These are phyloP conservation scores for Periphyllus acericola DNA, from an alignment of 2,888 invertebrate species.

Conservation along the genomic window DNA sequence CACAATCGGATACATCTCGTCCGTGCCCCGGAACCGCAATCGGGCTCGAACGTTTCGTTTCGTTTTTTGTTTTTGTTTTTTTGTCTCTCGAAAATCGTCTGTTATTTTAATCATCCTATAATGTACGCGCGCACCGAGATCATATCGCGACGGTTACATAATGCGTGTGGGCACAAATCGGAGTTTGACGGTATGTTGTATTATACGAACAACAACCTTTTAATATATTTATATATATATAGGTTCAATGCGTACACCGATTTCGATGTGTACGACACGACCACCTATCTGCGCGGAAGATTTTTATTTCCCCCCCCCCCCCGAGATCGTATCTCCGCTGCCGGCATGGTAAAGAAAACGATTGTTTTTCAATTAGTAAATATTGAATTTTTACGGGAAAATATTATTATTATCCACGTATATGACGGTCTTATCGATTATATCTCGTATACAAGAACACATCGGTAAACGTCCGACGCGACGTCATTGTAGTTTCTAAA, in stretches of 20 bases:
- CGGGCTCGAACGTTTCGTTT: neutral
- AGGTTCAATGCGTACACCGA: too few relatives aligned
- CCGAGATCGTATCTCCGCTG: slow-evolving; percentile 17
- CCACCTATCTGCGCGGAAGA: neutral
- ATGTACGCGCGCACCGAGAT: slow-evolving; percentile 4
- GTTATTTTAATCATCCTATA: slow-evolving; percentile 6
- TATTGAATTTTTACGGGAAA: too few relatives aligned
- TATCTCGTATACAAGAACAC: neutral
- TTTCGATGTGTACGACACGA: neutral
- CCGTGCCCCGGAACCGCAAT: neutral
- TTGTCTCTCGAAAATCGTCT: neutral
- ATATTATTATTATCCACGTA: neutral
- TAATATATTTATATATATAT: too few relatives aligned
- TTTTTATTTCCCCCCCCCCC: neutral
- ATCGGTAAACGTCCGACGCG: neutral
- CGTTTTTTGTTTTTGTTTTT: neutral
- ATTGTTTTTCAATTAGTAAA: too few relatives aligned
- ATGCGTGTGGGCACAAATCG: slow-evolving; percentile 22
- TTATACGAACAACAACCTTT: neutral
- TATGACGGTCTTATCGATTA: neutral
- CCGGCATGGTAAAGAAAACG: neutral
- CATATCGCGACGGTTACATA: slow-evolving; percentile 28
- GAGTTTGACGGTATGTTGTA: neutral
- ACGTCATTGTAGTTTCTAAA: neutral
- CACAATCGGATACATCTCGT: neutral